These are phyloP conservation scores for Cyclopterus lumpus DNA, from an alignment of 2,797 vertebrate genomes.

Conservation along the genomic window DNA sequence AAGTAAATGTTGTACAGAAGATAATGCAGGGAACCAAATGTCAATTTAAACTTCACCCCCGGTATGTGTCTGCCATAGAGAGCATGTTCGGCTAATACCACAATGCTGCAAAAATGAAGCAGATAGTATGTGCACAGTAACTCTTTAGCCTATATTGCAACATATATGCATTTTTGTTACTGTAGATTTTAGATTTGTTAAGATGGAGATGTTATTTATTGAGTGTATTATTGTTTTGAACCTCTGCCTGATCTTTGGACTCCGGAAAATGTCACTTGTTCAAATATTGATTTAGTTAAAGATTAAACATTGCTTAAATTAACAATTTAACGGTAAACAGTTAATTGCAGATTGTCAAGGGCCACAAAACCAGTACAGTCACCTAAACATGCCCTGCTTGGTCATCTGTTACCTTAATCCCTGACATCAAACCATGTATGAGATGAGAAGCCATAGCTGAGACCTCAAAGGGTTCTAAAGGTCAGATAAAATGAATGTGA, in stretches of 20 bases:
- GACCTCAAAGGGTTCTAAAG: slow-evolving; percentile 27
- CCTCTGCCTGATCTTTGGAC: neutral
- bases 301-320: neutral
- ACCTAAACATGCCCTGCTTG: neutral
- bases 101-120: neutral
- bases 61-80: neutral
- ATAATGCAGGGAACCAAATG: neutral
- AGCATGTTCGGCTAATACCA: neutral
- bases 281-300: neutral
- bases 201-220: neutral
- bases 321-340: neutral
- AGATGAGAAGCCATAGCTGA: slow-evolving; percentile 33
- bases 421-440: slow-evolving; percentile 8
- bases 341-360: neutral
- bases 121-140: neutral
- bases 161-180: neutral
- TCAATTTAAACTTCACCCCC: neutral
- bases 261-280: neutral
- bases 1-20: neutral
- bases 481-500: slow-evolving; percentile 48
- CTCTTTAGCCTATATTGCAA: neutral
- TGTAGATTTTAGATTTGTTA: neutral
- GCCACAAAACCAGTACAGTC: neutral
- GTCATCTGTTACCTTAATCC: slow-evolving; percentile 2
- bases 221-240: neutral